Conservation (phyloP, 2,888 invertebrate genomes). For the Cataglyphis altisquamis region DNA sequence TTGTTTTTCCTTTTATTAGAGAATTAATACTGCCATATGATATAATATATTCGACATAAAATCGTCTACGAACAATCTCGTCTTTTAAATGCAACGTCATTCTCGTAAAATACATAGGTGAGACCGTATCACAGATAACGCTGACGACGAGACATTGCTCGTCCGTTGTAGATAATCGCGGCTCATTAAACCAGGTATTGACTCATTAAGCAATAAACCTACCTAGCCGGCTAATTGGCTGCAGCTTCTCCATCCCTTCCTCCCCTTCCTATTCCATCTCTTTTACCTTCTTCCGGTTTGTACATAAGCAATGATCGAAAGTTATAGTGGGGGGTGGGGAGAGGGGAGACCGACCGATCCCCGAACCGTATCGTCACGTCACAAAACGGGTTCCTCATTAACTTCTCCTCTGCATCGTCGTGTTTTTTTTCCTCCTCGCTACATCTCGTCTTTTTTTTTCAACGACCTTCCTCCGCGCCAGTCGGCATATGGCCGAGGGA, state of each 20-base stretch:
- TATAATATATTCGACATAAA: neutral
- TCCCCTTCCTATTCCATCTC: constrained; percentile 41
- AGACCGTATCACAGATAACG: constrained; percentile 9
- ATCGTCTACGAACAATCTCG: neutral
- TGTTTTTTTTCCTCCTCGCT: constrained; percentile 20
- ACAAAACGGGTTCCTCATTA: constrained; percentile 75
- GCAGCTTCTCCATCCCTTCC: constrained; percentile 72
- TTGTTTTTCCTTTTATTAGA: neutral
- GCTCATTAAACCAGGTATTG: constrained; percentile 82
- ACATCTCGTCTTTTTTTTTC: constrained; percentile 29
- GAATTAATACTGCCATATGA: neutral
- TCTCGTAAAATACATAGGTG: constrained; percentile 1
- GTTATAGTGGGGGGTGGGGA: constrained; percentile 46
- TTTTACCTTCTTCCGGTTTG: constrained; percentile 76
- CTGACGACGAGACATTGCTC: constrained; percentile 61
- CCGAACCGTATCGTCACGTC: constrained; percentile 70
- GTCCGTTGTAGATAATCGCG: constrained; percentile 79
- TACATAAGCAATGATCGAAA: constrained; percentile 70
- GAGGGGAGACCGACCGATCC: constrained; percentile 58
- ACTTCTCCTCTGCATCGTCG: constrained; percentile 60
- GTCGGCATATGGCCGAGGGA: constrained; percentile 40
- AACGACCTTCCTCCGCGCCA: constrained; percentile 7
- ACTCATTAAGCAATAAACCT: constrained; percentile 84
- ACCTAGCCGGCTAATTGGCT: constrained; percentile 82
- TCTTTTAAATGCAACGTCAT: neutral